These are phyloP conservation scores for Chelon labrosus DNA, from an alignment of 2,797 vertebrate genomes.

Conservation along the genomic window DNA sequence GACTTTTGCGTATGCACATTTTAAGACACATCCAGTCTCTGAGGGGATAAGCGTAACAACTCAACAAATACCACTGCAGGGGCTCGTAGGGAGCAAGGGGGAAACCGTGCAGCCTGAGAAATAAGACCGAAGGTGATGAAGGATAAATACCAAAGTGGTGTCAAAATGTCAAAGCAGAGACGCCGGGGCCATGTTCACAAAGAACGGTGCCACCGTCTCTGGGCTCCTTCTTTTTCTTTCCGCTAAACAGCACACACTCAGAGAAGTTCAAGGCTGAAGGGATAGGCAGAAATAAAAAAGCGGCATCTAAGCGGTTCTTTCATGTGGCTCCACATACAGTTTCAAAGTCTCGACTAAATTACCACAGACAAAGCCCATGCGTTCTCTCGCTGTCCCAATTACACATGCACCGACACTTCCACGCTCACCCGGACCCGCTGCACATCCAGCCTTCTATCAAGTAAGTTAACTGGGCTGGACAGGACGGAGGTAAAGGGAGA, in stretches of 20 bases:
- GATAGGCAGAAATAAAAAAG: slow-evolving; percentile 44
- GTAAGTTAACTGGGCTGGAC: slow-evolving; percentile 40
- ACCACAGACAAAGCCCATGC: slow-evolving; percentile 29
- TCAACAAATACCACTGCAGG: slow-evolving; percentile 55
- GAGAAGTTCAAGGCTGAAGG: slow-evolving; percentile 62
- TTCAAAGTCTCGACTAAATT: slow-evolving; percentile 49
- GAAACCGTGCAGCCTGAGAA: slow-evolving; percentile 40
- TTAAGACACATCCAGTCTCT: slow-evolving; percentile 58
- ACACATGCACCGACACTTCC: slow-evolving; percentile 25
- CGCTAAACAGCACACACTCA: slow-evolving; percentile 26
- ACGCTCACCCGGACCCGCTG: slow-evolving; percentile 38
- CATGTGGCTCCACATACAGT: slow-evolving; percentile 50
- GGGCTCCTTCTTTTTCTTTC: slow-evolving; percentile 20
- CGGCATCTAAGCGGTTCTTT: slow-evolving; percentile 48
- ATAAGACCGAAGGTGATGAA: slow-evolving; percentile 52
- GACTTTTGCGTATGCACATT: slow-evolving; percentile 51
- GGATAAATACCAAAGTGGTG: slow-evolving; percentile 46
- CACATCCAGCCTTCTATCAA: slow-evolving; percentile 38
- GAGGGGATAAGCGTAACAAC: slow-evolving; percentile 55
- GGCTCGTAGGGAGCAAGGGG: slow-evolving; percentile 44
- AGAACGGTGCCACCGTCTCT: slow-evolving; percentile 22
- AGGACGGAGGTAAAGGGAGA: slow-evolving; percentile 21
- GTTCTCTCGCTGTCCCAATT: slow-evolving; percentile 35
- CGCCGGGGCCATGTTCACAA: slow-evolving; percentile 27
- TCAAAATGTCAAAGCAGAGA: slow-evolving; percentile 46